These are phyloP conservation scores for Amiota communis DNA, from an alignment of 2,888 invertebrate species.

Conservation along the genomic window DNA sequence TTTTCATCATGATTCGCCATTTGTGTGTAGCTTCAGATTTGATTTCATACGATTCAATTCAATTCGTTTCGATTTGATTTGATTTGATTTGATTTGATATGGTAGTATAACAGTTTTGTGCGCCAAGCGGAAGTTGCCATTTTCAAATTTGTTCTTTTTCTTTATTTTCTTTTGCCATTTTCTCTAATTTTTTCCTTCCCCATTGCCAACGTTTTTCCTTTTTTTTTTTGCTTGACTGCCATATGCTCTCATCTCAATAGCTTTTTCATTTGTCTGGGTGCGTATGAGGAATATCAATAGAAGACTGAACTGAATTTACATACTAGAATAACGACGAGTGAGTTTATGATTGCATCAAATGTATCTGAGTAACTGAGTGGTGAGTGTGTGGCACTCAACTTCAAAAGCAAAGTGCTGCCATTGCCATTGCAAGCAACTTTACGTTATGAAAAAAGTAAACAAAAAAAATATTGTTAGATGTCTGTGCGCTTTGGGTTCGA, in stretches of 20 bases:
- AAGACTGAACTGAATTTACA: too few species aligned
- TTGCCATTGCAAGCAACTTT: neutral
- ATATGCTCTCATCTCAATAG: neutral
- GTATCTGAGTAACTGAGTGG: neutral
- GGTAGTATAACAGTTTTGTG: conserved; percentile 23
- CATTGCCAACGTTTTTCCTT: neutral
- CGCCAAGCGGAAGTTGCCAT: conserved; percentile 43
- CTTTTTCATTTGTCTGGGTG: neutral
- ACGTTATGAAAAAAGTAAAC: conserved; percentile 9
- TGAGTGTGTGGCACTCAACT: conserved; percentile 10
- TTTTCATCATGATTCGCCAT: conserved; percentile 22
- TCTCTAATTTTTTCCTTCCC: neutral
- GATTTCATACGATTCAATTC: conserved; percentile 15
- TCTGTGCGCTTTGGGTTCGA: conserved; percentile 40
- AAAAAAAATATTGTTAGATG: conserved; percentile 21
- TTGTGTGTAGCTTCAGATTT: conserved; percentile 58
- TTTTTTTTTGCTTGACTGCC: neutral
- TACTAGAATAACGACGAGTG: too few species aligned
- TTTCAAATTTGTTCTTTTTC: conserved; percentile 9
- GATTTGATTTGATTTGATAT: conserved; percentile 35
- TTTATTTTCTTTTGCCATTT: conserved; percentile 2
- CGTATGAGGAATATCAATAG: conserved; percentile 21
- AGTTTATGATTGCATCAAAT: too few species aligned
- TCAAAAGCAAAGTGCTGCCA: conserved; percentile 19
- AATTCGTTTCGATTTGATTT: conserved; percentile 31